phyloP scores from a whole-genome alignment of 2,797 vertebrate genomes.

The Hydrolagus colliei region DNA sequence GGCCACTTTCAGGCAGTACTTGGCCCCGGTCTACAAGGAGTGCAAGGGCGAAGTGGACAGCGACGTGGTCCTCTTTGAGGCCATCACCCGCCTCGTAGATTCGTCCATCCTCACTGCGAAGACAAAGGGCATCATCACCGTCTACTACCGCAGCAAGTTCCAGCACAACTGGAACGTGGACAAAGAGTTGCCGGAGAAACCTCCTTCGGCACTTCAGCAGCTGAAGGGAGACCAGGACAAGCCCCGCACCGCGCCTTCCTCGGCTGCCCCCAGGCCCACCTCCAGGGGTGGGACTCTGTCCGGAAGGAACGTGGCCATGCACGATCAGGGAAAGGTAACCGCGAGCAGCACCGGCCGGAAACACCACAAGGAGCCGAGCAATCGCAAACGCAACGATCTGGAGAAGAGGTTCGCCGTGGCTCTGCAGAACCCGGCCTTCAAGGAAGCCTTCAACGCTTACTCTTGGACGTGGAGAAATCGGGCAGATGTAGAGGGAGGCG shows the following conservation, averaged over 20 bases:
- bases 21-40: neutral
- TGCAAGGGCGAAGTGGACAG: neutral
- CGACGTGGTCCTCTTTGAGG: neutral
- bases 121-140: neutral
- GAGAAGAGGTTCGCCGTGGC: neutral
- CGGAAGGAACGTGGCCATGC: too few relatives aligned
- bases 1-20: neutral
- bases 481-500: neutral
- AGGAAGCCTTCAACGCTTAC: neutral
- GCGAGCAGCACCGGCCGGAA: neutral
- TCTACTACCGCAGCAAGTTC: conserved; percentile 19
- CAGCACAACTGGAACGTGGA: neutral
- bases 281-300: too few relatives aligned
- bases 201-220: neutral
- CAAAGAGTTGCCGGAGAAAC: neutral
- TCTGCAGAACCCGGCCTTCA: neutral
- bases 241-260: neutral
- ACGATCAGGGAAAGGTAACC: too few relatives aligned
- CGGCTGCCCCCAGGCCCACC: too few relatives aligned
- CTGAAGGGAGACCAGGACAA: neutral
- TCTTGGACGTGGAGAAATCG: neutral
- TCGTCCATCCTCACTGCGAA: neutral
- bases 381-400: neutral
- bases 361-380: neutral
- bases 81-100: neutral